These are phyloP conservation scores for Tetramorium alpestre DNA, from an alignment of 1,140 invertebrate species.

Conservation along the genomic window DNA sequence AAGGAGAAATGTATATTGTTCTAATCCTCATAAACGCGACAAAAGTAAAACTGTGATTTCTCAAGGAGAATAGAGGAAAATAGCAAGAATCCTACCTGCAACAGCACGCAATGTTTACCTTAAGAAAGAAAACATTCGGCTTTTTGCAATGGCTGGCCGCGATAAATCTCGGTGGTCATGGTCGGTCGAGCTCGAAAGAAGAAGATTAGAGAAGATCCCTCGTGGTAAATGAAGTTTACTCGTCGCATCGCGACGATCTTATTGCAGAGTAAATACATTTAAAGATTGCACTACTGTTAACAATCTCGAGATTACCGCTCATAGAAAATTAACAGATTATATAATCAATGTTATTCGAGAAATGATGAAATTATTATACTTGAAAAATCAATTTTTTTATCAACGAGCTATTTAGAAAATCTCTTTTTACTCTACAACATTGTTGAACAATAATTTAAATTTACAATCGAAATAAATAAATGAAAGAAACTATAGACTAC, in stretches of 20 bases:
- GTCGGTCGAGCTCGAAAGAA: constrained; percentile 24
- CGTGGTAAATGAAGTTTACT: constrained; percentile 37
- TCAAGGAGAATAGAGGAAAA: neutral
- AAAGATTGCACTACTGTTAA: neutral
- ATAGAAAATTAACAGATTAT: neutral
- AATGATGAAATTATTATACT: neutral
- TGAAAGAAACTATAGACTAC: neutral
- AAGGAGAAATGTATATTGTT: neutral
- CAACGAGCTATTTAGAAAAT: neutral
- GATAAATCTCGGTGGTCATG: constrained; percentile 32
- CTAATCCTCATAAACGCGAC: neutral
- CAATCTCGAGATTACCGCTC: neutral
- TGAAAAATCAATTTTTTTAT: neutral
- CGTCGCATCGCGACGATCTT: constrained; percentile 7
- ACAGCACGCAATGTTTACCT: neutral
- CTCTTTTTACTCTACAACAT: neutral
- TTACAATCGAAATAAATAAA: neutral
- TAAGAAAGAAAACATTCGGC: neutral
- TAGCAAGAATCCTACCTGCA: neutral
- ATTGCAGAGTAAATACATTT: constrained; percentile 4
- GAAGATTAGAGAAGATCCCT: constrained; percentile 34
- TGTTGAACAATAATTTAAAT: neutral
- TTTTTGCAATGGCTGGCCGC: neutral
- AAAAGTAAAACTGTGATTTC: neutral
- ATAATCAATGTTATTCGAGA: neutral